phyloP scores from a whole-genome alignment of 1,140 invertebrate genomes.

The Vanessa atalanta region DNA sequence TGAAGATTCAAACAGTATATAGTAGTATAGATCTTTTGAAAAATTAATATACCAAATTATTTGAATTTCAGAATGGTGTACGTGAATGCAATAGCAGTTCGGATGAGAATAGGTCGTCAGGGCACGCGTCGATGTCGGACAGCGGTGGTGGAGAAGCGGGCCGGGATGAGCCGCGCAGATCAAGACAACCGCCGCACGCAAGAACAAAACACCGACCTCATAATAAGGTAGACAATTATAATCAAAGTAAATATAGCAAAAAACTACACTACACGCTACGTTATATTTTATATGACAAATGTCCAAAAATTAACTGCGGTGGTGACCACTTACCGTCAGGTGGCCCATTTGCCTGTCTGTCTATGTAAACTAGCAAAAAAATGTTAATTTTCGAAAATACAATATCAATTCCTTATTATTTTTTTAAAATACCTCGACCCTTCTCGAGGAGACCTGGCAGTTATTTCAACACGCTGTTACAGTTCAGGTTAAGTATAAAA shows the following conservation, averaged over 20 bases:
- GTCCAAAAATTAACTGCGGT: too few relatives aligned
- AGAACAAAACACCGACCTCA: slow-evolving; percentile 82
- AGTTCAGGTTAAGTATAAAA: too few relatives aligned
- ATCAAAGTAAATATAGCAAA: background rate
- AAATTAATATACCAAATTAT: background rate
- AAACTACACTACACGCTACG: too few relatives aligned
- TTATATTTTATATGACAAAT: too few relatives aligned
- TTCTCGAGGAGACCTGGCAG: too few relatives aligned
- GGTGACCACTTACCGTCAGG: too few relatives aligned
- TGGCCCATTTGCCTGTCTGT: too few relatives aligned
- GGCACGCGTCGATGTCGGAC: slow-evolving; percentile 95
- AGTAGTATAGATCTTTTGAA: background rate
- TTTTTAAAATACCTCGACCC: too few relatives aligned
- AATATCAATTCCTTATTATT: too few relatives aligned
- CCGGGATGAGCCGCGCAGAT: slow-evolving; percentile 79
- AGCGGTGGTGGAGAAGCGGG: slow-evolving; percentile 85
- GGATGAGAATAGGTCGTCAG: slow-evolving; percentile 93
- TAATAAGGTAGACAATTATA: slow-evolving; percentile 58
- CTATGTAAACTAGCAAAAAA: too few relatives aligned
- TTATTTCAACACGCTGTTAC: too few relatives aligned
- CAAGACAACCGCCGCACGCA: slow-evolving; percentile 82
- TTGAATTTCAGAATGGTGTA: slow-evolving; percentile 82
- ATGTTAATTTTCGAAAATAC: too few relatives aligned
- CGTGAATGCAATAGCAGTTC: slow-evolving; percentile 93
- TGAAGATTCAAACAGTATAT: background rate